Conservation (phyloP, 1,140 invertebrate species). For the Plutomurus gul region DNA sequence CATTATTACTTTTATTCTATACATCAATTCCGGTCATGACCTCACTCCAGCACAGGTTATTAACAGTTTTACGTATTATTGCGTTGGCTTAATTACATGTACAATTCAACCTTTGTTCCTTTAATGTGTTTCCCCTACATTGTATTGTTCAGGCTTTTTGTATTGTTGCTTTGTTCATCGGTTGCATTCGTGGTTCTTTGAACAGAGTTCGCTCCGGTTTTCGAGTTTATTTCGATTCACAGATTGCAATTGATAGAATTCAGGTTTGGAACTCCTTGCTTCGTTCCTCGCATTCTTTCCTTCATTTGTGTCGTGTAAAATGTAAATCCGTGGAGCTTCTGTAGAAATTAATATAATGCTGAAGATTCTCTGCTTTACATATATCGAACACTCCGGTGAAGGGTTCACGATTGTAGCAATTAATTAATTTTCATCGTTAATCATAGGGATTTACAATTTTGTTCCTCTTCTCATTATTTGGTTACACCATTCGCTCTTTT, state of each 20-base stretch:
- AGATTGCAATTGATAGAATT: conserved; percentile 42
- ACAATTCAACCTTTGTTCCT: background rate
- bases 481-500: conserved; percentile 43
- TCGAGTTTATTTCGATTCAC: conserved; percentile 41
- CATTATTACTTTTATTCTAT: conserved; percentile 68
- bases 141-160: conserved; percentile 57
- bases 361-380: too few relatives aligned
- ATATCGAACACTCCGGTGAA: too few relatives aligned
- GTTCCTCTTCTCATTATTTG: conserved; percentile 51
- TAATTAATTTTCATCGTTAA: too few relatives aligned
- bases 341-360: too few relatives aligned
- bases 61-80: background rate
- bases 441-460: conserved; percentile 51
- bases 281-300: background rate
- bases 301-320: background rate
- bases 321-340: too few relatives aligned
- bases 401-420: too few relatives aligned
- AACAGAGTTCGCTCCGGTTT: conserved; percentile 36
- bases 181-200: conserved; percentile 52
- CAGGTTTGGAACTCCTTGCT: background rate
- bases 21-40: conserved; percentile 65
- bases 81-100: background rate
- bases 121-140: background rate
- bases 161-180: conserved; percentile 40
- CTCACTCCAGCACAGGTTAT: conserved; percentile 67